A percentile compares a stretch with the other conserved stretches of the same genome.
Conservation (phyloP, 2,113 vertebrate genomes). For the Melanocharis versteri region DNA sequence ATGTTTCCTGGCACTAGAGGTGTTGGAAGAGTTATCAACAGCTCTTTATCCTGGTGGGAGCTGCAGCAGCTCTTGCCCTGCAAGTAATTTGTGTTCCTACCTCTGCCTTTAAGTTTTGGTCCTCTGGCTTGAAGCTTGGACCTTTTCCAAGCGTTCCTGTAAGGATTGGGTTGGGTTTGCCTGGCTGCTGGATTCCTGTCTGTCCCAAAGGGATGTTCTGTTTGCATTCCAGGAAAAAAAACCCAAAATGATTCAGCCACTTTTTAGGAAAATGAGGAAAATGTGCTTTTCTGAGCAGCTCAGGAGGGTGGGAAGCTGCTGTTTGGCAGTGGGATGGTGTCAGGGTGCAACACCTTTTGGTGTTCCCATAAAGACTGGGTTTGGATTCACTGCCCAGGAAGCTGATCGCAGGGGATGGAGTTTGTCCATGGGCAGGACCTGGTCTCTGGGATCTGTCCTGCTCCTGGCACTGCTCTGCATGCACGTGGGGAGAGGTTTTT, state of each 20-base stretch:
- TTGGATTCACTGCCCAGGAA: neutral
- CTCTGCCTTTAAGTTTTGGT: neutral
- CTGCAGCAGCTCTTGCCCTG: neutral
- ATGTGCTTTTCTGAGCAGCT: neutral
- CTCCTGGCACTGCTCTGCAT: neutral
- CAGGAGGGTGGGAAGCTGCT: neutral
- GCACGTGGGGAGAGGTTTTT: neutral
- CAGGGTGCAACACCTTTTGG: neutral
- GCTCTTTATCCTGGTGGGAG: neutral
- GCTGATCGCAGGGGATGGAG: neutral
- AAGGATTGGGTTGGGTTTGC: neutral
- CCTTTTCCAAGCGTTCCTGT: neutral
- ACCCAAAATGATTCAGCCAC: neutral
- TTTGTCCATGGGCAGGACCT: neutral
- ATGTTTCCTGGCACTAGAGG: neutral
- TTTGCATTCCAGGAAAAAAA: neutral
- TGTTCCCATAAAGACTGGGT: neutral
- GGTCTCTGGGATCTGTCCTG: neutral
- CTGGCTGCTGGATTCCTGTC: neutral
- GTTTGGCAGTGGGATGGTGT: neutral
- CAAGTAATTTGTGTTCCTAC: neutral
- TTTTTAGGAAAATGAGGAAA: neutral
- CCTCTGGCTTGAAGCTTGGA: neutral
- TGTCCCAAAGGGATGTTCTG: neutral
- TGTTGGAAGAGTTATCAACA: neutral